Evolutionary conservation across 2,113 vertebrate species (phyloP).

Genomic region (Psilopsiagon aurifrons): DNA sequence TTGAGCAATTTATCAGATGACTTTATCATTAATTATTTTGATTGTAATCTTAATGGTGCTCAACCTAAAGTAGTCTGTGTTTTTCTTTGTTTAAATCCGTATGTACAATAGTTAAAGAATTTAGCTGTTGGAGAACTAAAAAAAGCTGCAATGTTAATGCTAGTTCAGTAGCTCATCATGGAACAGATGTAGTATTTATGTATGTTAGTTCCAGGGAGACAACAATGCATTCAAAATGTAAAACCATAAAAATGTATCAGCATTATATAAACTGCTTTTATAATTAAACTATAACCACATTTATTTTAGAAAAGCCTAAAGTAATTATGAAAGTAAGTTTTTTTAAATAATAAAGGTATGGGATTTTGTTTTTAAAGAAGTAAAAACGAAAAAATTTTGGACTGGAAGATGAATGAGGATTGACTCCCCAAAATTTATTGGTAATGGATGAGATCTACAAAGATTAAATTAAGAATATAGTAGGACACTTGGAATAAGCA

Average conservation of each 20-base stretch:
- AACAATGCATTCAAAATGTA: not conserved
- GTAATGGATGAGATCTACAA: not conserved
- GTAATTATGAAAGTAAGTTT: not conserved
- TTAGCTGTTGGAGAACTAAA: not conserved
- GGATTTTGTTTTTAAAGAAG: not conserved
- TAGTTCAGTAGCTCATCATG: not conserved
- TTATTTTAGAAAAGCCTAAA: not conserved
- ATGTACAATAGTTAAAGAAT: not conserved
- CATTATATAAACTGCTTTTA: slow-evolving; percentile 14
- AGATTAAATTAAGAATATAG: not conserved
- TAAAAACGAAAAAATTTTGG: not conserved
- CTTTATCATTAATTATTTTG: not conserved
- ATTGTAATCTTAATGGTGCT: slow-evolving; percentile 8
- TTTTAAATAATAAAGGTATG: not conserved
- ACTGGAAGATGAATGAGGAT: not conserved
- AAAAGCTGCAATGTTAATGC: not conserved
- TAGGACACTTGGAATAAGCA: not conserved
- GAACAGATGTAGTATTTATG: slow-evolving; percentile 33
- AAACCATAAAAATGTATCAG: not conserved
- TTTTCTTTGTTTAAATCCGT: not conserved
- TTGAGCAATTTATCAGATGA: not conserved
- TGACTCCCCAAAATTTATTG: not conserved
- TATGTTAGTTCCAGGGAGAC: slow-evolving; percentile 28
- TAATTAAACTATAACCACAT: not conserved
- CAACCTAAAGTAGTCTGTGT: not conserved